phyloP scores from a whole-genome alignment of 1,140 invertebrate species.

The Pogonomyrmex barbatus region DNA sequence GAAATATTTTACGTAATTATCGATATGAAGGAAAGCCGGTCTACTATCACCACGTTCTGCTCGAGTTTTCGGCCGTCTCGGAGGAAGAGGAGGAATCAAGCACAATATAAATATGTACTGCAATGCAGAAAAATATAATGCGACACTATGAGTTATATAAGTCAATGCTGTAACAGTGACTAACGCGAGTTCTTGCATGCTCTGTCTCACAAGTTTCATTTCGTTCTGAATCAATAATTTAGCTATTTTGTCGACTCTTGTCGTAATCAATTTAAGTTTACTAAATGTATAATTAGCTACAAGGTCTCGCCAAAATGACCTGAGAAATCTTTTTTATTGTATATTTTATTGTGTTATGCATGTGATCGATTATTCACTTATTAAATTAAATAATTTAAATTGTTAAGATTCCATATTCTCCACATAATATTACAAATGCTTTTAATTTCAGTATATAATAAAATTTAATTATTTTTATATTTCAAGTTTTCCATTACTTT shows the following conservation, averaged over 20 bases:
- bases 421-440: not conserved
- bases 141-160: constrained; percentile 46
- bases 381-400: not conserved
- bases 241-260: not conserved
- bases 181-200: constrained; percentile 4
- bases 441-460: not conserved
- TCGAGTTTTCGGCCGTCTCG: constrained; percentile 34
- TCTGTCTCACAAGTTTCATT: constrained; percentile 16
- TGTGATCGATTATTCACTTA: no score
- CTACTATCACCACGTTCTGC: not conserved
- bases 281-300: no score
- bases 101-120: constrained; percentile 50
- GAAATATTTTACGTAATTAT: constrained; percentile 13
- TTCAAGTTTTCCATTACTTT: not conserved
- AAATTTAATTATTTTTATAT: not conserved
- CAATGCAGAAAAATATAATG: constrained; percentile 71
- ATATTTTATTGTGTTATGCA: no score
- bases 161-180: constrained; percentile 23
- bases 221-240: not conserved
- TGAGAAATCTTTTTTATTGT: no score
- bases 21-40: not conserved
- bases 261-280: not conserved
- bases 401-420: not conserved
- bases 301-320: no score
- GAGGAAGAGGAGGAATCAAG: constrained; percentile 44